These are phyloP conservation scores for Microplitis manilae DNA, from an alignment of 2,888 invertebrate species.

Conservation along the genomic window DNA sequence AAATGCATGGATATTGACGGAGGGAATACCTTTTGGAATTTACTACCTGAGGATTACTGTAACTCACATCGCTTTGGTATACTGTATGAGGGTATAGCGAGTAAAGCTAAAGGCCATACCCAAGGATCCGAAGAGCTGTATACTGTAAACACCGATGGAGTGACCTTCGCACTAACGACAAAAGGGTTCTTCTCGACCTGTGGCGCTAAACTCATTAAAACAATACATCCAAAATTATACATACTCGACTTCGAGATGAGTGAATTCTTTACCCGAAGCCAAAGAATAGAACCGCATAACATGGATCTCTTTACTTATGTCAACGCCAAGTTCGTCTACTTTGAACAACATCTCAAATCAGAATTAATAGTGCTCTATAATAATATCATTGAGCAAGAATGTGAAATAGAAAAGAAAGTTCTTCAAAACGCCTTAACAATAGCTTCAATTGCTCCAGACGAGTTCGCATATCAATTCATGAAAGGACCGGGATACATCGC, in stretches of 20 bases:
- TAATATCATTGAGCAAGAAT: too few relatives aligned
- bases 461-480: constrained; percentile 51
- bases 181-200: constrained; percentile 25
- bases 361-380: too few relatives aligned
- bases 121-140: constrained; percentile 14
- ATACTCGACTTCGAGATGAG: constrained; percentile 30
- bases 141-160: constrained; percentile 11
- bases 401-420: too few relatives aligned
- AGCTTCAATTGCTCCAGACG: constrained; percentile 49
- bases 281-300: background rate
- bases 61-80: background rate
- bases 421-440: constrained; percentile 48
- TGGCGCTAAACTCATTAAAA: constrained; percentile 41
- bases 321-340: too few relatives aligned
- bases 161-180: constrained; percentile 37
- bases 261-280: constrained; percentile 10
- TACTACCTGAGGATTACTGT: constrained; percentile 1
- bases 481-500: constrained; percentile 50
- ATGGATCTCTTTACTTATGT: background rate
- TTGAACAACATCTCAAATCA: constrained; percentile 34
- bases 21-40: constrained; percentile 42
- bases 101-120: too few relatives aligned
- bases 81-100: constrained; percentile 24
- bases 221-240: constrained; percentile 44
- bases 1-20: constrained; percentile 37